Evolutionary conservation across 2,797 vertebrate genomes (phyloP).

Genomic region (Micropoecilia bifurca): DNA sequence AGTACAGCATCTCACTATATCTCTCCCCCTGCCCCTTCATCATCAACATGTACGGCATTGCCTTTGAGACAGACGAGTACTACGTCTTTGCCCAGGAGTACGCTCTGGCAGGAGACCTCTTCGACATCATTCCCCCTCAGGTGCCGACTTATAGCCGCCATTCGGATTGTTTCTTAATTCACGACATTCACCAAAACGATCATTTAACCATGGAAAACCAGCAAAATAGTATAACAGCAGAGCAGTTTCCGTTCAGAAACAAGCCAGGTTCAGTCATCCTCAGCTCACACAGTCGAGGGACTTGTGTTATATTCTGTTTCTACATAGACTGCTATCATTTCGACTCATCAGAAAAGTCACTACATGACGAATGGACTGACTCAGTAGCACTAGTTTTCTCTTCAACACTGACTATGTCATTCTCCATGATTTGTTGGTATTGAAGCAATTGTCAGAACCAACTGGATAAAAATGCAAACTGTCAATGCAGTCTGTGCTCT

Average conservation of each 20-base stretch:
- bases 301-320: neutral
- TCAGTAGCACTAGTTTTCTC: neutral
- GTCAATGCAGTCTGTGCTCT: neutral
- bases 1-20: conserved; percentile 88
- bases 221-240: neutral
- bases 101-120: conserved; percentile 87
- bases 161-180: neutral
- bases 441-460: neutral
- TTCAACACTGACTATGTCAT: neutral
- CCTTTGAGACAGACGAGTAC: conserved; percentile 87
- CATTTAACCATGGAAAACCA: neutral
- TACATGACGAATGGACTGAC: neutral
- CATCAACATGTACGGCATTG: conserved; percentile 88
- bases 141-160: conserved; percentile 47
- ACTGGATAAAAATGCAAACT: neutral
- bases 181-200: neutral
- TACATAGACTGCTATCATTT: neutral
- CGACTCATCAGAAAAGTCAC: neutral
- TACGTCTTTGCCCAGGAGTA: conserved; percentile 89
- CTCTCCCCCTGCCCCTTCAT: conserved; percentile 87
- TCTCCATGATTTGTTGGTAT: neutral
- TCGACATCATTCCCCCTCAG: conserved; percentile 90
- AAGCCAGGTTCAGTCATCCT: neutral
- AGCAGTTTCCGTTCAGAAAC: neutral
- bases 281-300: neutral